phyloP scores from a whole-genome alignment of 2,888 invertebrate species.

The Morinoia aosen region DNA sequence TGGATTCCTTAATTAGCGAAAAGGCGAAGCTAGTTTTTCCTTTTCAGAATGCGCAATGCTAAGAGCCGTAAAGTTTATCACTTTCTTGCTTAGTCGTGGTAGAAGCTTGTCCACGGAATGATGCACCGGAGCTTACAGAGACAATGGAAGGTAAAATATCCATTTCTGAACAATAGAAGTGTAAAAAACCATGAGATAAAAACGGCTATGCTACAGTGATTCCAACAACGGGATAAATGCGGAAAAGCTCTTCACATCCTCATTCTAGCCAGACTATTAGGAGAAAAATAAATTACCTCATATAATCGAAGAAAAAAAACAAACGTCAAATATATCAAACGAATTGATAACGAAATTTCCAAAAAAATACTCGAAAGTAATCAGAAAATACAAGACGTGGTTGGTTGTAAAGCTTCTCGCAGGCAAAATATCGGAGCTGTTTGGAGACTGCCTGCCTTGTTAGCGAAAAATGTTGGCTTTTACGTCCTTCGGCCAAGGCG shows the following conservation, averaged over 20 bases:
- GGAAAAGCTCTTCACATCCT: not conserved
- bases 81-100: not conserved
- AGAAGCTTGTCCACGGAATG: not conserved
- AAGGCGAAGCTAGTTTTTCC: not conserved
- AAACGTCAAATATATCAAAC: not conserved
- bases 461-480: not conserved
- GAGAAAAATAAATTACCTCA: too few species aligned
- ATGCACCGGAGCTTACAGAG: not conserved
- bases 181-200: too few species aligned
- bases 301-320: not conserved
- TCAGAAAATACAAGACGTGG: not conserved
- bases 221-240: not conserved
- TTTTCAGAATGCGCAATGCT: not conserved
- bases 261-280: too few species aligned
- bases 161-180: not conserved
- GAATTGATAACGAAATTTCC: not conserved
- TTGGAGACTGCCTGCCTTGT: not conserved
- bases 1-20: not conserved
- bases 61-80: not conserved
- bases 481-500: not conserved
- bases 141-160: not conserved
- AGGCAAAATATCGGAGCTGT: not conserved
- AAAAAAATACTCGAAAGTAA: not conserved
- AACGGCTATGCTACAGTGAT: not conserved
- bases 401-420: not conserved